Evolutionary conservation across 2,113 vertebrate species (phyloP).

Genomic region (Geothlypis trichas): DNA sequence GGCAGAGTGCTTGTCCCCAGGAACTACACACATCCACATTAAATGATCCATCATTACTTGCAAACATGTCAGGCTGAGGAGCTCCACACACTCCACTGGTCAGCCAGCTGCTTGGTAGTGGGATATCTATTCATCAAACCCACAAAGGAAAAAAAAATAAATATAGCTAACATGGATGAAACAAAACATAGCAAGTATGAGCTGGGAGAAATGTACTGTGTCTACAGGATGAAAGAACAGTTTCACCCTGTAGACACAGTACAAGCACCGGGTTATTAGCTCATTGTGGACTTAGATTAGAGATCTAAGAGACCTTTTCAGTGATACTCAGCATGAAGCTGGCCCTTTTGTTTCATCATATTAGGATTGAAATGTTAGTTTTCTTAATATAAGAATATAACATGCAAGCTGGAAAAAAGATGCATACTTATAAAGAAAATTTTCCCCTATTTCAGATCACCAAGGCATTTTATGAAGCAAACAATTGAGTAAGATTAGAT

Average conservation of each 20-base stretch:
- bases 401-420: background rate
- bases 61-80: background rate
- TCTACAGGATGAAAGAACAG: too few species aligned
- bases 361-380: background rate
- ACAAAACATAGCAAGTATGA: background rate
- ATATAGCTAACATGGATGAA: background rate
- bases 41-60: background rate
- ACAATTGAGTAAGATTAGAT: background rate
- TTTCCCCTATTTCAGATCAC: background rate
- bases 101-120: background rate
- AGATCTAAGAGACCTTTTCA: background rate
- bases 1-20: background rate
- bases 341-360: background rate
- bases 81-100: background rate
- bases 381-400: background rate
- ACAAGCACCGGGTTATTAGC: background rate
- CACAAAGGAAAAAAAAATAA: accelerated
- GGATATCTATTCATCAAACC: background rate
- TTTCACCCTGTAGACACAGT: background rate
- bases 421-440: background rate
- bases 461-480: background rate
- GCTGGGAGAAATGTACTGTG: background rate
- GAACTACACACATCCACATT: background rate
- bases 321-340: background rate
- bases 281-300: background rate